Evolutionary conservation across 2,113 vertebrate genomes (phyloP), one percentile per base, ranked within the genome.

Genomic region (Regulus satrapa): DNA sequence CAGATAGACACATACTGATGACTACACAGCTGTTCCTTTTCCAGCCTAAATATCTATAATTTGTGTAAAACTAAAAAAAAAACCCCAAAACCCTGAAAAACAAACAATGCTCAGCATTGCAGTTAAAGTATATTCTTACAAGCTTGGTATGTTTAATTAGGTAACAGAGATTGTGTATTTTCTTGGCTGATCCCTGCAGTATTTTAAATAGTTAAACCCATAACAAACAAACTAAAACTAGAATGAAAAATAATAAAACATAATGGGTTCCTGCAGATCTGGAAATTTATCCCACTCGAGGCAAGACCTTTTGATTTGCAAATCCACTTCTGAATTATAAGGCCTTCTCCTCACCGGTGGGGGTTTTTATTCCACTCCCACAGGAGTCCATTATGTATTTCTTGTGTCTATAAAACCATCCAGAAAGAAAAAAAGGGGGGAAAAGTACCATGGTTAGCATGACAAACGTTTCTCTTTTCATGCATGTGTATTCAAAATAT

Each of bases 281-380:
- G 93, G 95, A 97, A 95, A 90, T 92, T 84, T 83, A 97, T 97
- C 96, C 95, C 97, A 95, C 83, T 95, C 68, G 61, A 96, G 96
- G 96, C 94, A 94, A 97, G 97, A 94, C 95, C 94, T 97, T 97
- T 97, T 96, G 97, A 97, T 98, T 97, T 97, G 95, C 97, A 97
- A 97, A 97, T 96, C 96, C 96, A 95, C 96, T 96, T 97, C 96
- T 96, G 97, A 97, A 97, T 97, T 96, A 95, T 52, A 67, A 97
- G 94, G 95, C 92, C 96, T 95, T 96, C 94, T 97, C 95, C 95
- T 96, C 93, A 94, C 81, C 11, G 1, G 77, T 94, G 94, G 95
- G 93, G 92, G 93, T 79, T 92, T 95, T 90, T 92, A 95, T 97
- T 97, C 89, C 94, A 89, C 89, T 96, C 97, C 96, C 94, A 54